Evolutionary conservation across 2,797 vertebrate species (phyloP).

Genomic region (Gymnoscopelus microlampas): DNA sequence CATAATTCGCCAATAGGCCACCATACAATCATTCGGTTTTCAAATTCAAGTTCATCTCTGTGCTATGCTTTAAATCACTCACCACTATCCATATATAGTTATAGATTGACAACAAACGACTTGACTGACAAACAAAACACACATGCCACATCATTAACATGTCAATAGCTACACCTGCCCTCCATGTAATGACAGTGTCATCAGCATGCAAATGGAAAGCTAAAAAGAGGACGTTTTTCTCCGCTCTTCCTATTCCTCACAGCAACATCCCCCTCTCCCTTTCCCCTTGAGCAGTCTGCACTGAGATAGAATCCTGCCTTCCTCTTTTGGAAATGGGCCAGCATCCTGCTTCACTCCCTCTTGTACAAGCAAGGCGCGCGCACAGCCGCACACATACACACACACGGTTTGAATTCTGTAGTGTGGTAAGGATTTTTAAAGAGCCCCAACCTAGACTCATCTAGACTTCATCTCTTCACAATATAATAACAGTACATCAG

Average conservation of each 20-base stretch:
- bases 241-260: slow-evolving; percentile 43
- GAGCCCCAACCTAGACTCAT: slow-evolving; percentile 3
- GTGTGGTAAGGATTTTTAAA: neutral
- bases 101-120: slow-evolving; percentile 17
- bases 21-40: neutral
- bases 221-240: slow-evolving; percentile 36
- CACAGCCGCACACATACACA: neutral
- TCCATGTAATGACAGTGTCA: slow-evolving; percentile 59
- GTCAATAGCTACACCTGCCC: slow-evolving; percentile 74
- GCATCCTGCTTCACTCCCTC: slow-evolving; percentile 61
- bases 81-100: slow-evolving; percentile 14
- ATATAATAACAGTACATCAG: neutral
- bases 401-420: slow-evolving; percentile 12
- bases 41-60: neutral
- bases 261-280: slow-evolving; percentile 44
- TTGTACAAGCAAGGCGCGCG: neutral
- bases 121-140: slow-evolving; percentile 49
- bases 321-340: slow-evolving; percentile 63
- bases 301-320: slow-evolving; percentile 67
- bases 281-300: slow-evolving; percentile 49
- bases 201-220: slow-evolving; percentile 66
- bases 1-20: too few species aligned
- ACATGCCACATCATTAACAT: slow-evolving; percentile 60
- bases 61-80: slow-evolving; percentile 14
- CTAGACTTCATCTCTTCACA: neutral